Evolutionary conservation across 2,113 vertebrate genomes (phyloP).

Genomic region (Pygoscelis adeliae): DNA sequence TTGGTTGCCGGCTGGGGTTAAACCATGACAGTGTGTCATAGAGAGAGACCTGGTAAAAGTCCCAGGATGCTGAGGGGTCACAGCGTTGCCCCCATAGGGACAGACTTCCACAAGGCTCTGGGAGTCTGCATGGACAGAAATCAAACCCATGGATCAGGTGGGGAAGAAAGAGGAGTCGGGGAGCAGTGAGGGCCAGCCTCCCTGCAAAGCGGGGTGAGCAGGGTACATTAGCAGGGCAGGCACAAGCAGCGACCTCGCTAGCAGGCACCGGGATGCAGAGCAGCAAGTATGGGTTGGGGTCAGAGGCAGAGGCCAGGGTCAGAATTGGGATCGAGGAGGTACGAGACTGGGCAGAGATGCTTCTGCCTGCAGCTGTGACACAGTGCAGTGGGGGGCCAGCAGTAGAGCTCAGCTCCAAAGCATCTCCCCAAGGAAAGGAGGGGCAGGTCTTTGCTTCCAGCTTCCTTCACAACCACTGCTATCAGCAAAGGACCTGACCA

Average conservation of each 20-base stretch:
- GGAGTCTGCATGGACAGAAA: background rate
- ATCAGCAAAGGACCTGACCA: background rate
- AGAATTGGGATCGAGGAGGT: background rate
- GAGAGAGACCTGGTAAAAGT: background rate
- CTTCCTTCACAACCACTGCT: background rate
- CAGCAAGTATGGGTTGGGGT: background rate
- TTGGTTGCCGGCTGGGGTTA: background rate
- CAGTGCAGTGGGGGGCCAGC: background rate
- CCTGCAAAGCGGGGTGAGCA: background rate
- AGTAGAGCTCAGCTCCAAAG: background rate
- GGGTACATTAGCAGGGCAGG: background rate
- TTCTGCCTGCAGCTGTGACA: background rate
- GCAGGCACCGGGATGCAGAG: rapidly evolving
- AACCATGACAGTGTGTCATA: background rate
- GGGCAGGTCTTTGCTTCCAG: background rate
- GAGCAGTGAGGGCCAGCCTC: background rate
- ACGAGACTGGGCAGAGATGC: rapidly evolving
- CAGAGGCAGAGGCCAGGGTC: background rate
- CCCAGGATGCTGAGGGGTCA: background rate
- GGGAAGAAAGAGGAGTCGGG: background rate
- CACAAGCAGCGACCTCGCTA: rapidly evolving
- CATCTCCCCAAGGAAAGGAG: background rate
- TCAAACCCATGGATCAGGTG: background rate
- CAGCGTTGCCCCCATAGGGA: background rate
- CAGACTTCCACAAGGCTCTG: background rate